Evolutionary conservation across 2,113 vertebrate species (phyloP), one percentile per base, ranked within the genome.

Genomic region (Heliornis fulica): DNA sequence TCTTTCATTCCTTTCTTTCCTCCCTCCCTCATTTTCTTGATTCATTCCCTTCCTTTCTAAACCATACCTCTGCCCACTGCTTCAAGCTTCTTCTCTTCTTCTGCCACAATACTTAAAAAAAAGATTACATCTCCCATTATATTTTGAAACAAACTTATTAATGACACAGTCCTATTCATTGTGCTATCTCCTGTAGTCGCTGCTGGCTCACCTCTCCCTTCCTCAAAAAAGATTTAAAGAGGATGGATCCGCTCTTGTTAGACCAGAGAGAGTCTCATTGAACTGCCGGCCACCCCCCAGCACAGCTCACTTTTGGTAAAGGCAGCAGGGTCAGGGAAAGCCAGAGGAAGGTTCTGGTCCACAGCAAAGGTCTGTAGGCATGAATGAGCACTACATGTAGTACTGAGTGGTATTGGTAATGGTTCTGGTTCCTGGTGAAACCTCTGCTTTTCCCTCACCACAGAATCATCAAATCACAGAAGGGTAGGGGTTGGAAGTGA

Each of bases 311-410:
- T 1, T 20, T 40, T 43, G 31, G 54, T 57, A 4, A 9, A 69
- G 57, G 40, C 16, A 31, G 0, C 0, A 40, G 32, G 23, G 28
- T 2, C 45, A 11, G 21, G 11, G 29, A 29, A 18, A 22, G 75
- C 53, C 63, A 14, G 0, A 59, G 63, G 32, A 15, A 21, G 15
- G 13, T 22, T 64, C 40, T 60, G 28, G 7, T 53, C 75, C 50
- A 13, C 21, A 54, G 17, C 29, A 31, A 43, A 83, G 48, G 38
- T 6, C 29, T 13, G 18, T 22, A 75, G 29, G 34, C 51, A 61
- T 0, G 6, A 48, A 29, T 41, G 71, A 78, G 21, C 31, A 36
- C 32, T 26, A 17, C 38, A 29, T 4, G 13, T 45, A 45, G 28
- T 18, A 48, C 2, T 19, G 50, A 77, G 18, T 41, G 38, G 11